Evolutionary conservation across 2,888 invertebrate genomes (phyloP).

Genomic region (Volucella zonaria): DNA sequence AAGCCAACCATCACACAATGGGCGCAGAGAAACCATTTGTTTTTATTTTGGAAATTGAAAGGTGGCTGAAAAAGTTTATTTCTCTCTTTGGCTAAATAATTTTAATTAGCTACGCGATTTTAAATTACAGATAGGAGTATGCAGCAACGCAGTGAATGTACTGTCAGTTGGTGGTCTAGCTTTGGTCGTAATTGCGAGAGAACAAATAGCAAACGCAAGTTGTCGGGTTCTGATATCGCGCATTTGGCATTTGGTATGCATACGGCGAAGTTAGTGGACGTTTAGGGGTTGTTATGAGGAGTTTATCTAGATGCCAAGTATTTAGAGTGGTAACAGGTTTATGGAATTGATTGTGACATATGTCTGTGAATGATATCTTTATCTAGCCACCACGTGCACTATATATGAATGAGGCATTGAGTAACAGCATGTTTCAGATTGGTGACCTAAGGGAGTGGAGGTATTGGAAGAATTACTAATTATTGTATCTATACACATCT

Average conservation of each 20-base stretch:
- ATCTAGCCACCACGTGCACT: neutral
- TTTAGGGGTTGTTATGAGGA: constrained; percentile 9
- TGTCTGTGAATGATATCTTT: neutral
- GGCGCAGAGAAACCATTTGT: neutral
- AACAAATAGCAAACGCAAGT: constrained; percentile 36
- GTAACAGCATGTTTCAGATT: neutral
- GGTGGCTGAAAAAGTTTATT: constrained; percentile 36
- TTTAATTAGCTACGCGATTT: constrained; percentile 66
- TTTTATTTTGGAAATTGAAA: constrained; percentile 52
- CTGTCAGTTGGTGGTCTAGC: constrained; percentile 59
- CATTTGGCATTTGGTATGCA: constrained; percentile 3
- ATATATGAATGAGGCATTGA: no score
- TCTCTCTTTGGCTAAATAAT: constrained; percentile 64
- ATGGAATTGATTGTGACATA: neutral
- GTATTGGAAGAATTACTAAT: no score
- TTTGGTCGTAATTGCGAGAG: constrained; percentile 39
- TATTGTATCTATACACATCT: no score
- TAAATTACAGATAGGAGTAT: constrained; percentile 36
- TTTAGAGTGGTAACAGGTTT: neutral
- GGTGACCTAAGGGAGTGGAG: neutral
- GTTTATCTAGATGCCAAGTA: constrained; percentile 1
- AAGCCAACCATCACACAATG: constrained; percentile 46
- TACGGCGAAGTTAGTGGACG: neutral
- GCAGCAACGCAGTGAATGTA: constrained; percentile 27
- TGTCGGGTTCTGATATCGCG: neutral